Base-by-base conservation (phyloP, 2,113 vertebrate species). In the Rattus rattus region DNA sequence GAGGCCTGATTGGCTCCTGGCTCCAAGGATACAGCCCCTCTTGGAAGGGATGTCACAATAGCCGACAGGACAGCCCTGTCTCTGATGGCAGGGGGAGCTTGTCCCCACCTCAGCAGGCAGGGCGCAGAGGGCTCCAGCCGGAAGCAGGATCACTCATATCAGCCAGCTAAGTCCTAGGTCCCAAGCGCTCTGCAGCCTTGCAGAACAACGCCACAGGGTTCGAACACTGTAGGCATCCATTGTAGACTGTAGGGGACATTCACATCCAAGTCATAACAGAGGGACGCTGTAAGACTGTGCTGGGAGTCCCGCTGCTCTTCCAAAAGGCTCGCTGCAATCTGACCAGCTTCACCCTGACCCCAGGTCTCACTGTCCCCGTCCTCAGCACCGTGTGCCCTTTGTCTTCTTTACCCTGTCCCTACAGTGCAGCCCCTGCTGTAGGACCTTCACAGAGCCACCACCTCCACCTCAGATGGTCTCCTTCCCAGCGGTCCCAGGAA, bases 371-470 rank as follows among this genome's bases (percentile, higher is more conserved):
- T 0, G 0, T 88, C 56, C 69, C 26, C 54, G 20, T 54, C 49
- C 67, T 49, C 2, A 2, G 22, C 11, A 0, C 12, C 59, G 3
- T 8, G 12, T 1, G 6, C 11, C 13, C 49, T 11, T 2, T 0
- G 7, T 33, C n/a, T 0, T 49, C 30, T 47, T 69, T 36, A 69
- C 56, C 24, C 47, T 22, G 7, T 7, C 69, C 16, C 36, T 47
- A 56, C 28, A 2, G 0, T 0, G 7, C 11, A 22, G 28, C 39
- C 14, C 39, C 39, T 77, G 43, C 20, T 0, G 56, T 43, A 26
- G 73, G 26, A 14, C 9, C 43, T 80, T 2, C 7, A 2, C 17
- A 13, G 24, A 22, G 2, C 39, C 1, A 1, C 33, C 19, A 3
- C 19, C 16, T 56, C 52, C 17, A 0, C 61, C 47, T 26, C 30